Evolutionary conservation across 2,113 vertebrate species (phyloP).

Genomic region (Okapia johnstoni): DNA sequence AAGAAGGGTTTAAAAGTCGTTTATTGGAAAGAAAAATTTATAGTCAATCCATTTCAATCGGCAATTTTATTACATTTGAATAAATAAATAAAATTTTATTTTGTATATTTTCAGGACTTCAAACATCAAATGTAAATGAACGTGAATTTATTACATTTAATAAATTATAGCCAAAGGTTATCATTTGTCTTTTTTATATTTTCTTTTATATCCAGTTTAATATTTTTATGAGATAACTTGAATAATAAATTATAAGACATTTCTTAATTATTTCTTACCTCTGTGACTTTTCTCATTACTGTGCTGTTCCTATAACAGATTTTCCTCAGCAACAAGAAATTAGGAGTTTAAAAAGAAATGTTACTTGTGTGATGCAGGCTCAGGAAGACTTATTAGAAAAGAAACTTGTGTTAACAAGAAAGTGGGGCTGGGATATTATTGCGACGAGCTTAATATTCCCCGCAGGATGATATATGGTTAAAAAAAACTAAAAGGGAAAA

Average conservation of each 20-base stretch:
- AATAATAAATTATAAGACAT: background rate
- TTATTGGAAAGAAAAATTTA: background rate
- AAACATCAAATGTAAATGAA: background rate
- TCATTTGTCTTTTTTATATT: constrained; percentile 24
- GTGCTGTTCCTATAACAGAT: background rate
- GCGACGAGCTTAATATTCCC: background rate
- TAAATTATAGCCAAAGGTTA: constrained; percentile 14
- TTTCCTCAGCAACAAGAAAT: background rate
- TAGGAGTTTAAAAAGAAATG: background rate
- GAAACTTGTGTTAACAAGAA: background rate
- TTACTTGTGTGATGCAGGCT: background rate
- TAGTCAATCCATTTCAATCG: background rate
- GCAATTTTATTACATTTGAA: background rate
- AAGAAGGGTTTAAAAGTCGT: background rate
- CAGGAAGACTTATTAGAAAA: background rate
- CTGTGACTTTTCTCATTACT: background rate
- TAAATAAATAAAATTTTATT: background rate
- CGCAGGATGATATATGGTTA: background rate
- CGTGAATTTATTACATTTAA: background rate
- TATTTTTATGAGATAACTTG: constrained; percentile 16
- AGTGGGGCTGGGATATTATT: background rate
- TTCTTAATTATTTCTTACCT: constrained; percentile 24
- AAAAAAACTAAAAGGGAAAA: background rate
- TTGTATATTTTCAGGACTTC: background rate
- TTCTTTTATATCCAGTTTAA: constrained; percentile 19